These are phyloP conservation scores for Drosophila paranaensis DNA, from an alignment of 2,888 invertebrate species.

Conservation along the genomic window DNA sequence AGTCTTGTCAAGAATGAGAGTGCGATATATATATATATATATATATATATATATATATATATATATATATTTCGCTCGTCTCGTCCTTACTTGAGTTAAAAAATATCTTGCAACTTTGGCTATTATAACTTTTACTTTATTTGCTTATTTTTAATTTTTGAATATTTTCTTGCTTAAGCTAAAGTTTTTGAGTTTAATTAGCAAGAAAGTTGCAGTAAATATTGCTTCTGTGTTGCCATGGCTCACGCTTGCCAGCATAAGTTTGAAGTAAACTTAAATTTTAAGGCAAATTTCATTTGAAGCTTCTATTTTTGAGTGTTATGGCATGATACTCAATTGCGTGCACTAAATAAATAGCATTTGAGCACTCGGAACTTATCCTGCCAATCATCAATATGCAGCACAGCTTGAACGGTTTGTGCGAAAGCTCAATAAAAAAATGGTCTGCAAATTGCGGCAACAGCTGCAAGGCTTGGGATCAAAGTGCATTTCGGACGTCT, in stretches of 20 bases:
- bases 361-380: background rate
- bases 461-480: conserved; percentile 57
- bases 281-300: background rate
- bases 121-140: conserved; percentile 6
- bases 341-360: conserved; percentile 8
- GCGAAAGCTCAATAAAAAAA: conserved; percentile 8
- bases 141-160: no score
- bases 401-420: conserved; percentile 5
- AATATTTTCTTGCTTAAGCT: background rate
- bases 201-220: background rate
- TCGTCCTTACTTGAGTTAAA: background rate
- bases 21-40: no score
- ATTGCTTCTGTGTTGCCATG: background rate
- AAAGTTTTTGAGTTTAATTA: conserved; percentile 3
- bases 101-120: background rate
- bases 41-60: background rate
- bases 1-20: no score
- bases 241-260: background rate
- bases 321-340: background rate
- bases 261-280: background rate
- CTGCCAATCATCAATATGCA: conserved; percentile 20
- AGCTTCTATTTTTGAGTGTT: background rate
- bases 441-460: conserved; percentile 44
- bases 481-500: conserved; percentile 66
- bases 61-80: background rate